These are phyloP conservation scores for Athalia rosae DNA, from an alignment of 2,888 invertebrate species.

Conservation along the genomic window DNA sequence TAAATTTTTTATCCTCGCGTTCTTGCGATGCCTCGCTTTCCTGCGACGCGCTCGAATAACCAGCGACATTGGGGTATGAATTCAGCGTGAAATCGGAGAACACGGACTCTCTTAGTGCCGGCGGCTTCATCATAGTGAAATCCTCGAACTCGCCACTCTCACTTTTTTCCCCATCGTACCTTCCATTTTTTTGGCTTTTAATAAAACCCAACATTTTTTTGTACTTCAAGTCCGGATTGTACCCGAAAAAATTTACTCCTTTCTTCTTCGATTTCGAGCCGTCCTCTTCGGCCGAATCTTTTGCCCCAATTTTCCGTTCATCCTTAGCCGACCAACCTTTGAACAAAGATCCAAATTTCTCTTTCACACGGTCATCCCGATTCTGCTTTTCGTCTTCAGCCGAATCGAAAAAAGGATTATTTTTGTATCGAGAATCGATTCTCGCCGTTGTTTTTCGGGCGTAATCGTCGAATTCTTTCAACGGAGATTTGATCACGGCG, in stretches of 20 bases:
- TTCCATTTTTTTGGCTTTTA: conserved; percentile 13
- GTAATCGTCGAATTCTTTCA: neutral
- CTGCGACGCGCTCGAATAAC: conserved; percentile 50
- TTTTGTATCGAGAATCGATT: neutral
- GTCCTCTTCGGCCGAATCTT: no score
- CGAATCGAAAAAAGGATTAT: conserved; percentile 14
- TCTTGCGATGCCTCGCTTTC: conserved; percentile 48
- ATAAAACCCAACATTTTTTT: conserved; percentile 32
- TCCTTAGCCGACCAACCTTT: neutral
- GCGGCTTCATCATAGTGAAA: conserved; percentile 53
- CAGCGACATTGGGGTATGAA: conserved; percentile 48
- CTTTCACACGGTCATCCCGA: neutral
- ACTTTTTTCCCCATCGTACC: conserved; percentile 23
- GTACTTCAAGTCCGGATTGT: conserved; percentile 19
- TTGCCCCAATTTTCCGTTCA: neutral
- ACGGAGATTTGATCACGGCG: conserved; percentile 10
- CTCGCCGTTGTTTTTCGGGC: neutral
- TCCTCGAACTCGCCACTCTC: conserved; percentile 43
- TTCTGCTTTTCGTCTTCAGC: neutral
- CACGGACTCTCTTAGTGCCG: conserved; percentile 51
- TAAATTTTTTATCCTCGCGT: conserved; percentile 26
- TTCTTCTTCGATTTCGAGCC: neutral
- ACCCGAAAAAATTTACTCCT: neutral
- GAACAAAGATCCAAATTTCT: neutral
- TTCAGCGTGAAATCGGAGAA: conserved; percentile 52